These are phyloP conservation scores for Drosophila putrida DNA, from an alignment of 2,888 invertebrate species.

Conservation along the genomic window DNA sequence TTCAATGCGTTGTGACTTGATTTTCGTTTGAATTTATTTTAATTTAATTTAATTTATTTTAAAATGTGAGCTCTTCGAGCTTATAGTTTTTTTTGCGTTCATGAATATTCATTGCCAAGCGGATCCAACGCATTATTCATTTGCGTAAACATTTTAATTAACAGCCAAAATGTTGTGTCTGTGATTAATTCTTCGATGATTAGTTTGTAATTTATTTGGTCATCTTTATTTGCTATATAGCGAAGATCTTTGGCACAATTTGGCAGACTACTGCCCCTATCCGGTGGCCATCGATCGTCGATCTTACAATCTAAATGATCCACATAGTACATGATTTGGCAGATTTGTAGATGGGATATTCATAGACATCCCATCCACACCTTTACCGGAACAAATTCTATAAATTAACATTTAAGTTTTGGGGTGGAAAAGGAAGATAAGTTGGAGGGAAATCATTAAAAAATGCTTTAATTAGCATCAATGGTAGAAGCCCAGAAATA, in stretches of 20 bases:
- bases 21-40: slow-evolving; percentile 64
- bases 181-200: slow-evolving; percentile 71
- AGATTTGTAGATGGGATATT: slow-evolving; percentile 24
- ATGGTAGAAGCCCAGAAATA: slow-evolving; percentile 11
- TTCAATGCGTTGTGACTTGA: slow-evolving; percentile 30
- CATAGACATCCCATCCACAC: slow-evolving; percentile 1
- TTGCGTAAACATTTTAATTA: slow-evolving; percentile 80
- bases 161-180: slow-evolving; percentile 52
- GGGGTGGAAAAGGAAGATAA: background rate
- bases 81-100: slow-evolving; percentile 10
- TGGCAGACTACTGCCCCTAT: slow-evolving; percentile 25
- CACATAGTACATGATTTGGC: slow-evolving; percentile 35
- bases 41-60: slow-evolving; percentile 75
- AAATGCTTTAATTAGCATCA: slow-evolving; percentile 64
- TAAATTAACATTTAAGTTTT: slow-evolving; percentile 49
- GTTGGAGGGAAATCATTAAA: slow-evolving; percentile 31
- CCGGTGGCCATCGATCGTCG: slow-evolving; percentile 54
- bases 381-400: slow-evolving; percentile 61
- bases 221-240: background rate
- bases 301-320: slow-evolving; percentile 24
- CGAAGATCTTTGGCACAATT: slow-evolving; percentile 4
- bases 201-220: slow-evolving; percentile 71
- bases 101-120: slow-evolving; percentile 72
- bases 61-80: slow-evolving; percentile 32
- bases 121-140: slow-evolving; percentile 52